Conservation (phyloP, 2,113 vertebrate species). For the Scalopus aquaticus region DNA sequence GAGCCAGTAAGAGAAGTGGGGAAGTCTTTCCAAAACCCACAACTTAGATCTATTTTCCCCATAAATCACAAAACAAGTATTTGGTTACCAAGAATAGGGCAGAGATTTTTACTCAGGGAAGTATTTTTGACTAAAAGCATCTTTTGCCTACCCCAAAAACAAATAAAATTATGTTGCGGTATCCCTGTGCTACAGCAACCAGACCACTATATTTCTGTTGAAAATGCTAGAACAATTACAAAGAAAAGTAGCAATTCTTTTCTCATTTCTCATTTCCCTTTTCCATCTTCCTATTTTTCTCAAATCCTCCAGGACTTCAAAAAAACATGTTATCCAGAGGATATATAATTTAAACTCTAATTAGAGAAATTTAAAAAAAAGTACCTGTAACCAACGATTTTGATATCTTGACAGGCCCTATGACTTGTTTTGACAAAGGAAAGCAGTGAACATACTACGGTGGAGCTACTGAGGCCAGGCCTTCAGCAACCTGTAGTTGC, state of each 20-base stretch:
- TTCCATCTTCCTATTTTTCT: background rate
- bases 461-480: background rate
- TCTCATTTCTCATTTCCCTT: conserved; percentile 4
- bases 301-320: conserved; percentile 26
- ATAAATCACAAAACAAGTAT: background rate
- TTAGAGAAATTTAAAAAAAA: background rate
- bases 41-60: background rate
- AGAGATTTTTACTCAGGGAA: conserved; percentile 29
- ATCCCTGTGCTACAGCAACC: background rate
- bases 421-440: background rate
- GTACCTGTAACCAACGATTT: background rate
- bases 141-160: conserved; percentile 7
- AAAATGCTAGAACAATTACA: background rate
- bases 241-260: background rate
- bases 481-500: background rate
- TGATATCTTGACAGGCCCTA: background rate
- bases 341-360: conserved; percentile 28
- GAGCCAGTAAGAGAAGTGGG: background rate
- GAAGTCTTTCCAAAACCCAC: background rate
- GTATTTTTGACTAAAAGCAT: background rate
- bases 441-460: background rate
- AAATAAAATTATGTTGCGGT: conserved; percentile 20
- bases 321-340: background rate
- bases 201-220: background rate
- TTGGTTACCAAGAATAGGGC: background rate